phyloP scores from a whole-genome alignment of 2,113 vertebrate genomes.

The Chascanopsetta lugubris region DNA sequence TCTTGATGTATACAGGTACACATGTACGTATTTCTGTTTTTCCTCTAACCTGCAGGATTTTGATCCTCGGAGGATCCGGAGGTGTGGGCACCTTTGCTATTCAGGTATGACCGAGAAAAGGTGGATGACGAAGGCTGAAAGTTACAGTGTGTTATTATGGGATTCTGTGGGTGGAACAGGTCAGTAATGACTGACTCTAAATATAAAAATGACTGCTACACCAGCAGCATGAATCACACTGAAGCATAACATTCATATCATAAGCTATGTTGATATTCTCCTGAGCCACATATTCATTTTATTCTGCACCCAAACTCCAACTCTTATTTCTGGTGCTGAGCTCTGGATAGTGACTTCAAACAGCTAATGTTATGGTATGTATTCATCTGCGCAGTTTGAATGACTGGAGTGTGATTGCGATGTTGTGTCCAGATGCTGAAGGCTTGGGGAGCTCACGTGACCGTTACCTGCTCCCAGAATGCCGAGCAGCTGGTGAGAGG shows the following conservation, averaged over 20 bases:
- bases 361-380: no score
- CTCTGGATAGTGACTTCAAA: no score
- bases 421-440: slow-evolving; percentile 88
- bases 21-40: neutral
- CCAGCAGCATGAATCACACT: neutral
- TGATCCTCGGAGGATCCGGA: slow-evolving; percentile 94
- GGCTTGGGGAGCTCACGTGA: slow-evolving; percentile 93
- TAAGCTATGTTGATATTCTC: no score
- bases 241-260: no score
- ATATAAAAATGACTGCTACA: no score
- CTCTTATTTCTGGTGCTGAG: no score
- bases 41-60: slow-evolving; percentile 79
- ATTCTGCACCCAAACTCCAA: no score
- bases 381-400: neutral
- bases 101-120: slow-evolving; percentile 84
- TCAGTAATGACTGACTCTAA: no score
- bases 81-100: slow-evolving; percentile 95
- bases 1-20: no score
- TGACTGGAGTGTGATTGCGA: neutral
- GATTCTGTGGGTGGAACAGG: neutral
- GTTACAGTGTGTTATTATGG: neutral
- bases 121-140: neutral
- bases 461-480: slow-evolving; percentile 92
- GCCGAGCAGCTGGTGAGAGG: slow-evolving; percentile 84
- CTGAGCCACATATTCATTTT: no score